These are phyloP conservation scores for Maniola hyperantus DNA, from an alignment of 2,888 invertebrate genomes.

Conservation along the genomic window DNA sequence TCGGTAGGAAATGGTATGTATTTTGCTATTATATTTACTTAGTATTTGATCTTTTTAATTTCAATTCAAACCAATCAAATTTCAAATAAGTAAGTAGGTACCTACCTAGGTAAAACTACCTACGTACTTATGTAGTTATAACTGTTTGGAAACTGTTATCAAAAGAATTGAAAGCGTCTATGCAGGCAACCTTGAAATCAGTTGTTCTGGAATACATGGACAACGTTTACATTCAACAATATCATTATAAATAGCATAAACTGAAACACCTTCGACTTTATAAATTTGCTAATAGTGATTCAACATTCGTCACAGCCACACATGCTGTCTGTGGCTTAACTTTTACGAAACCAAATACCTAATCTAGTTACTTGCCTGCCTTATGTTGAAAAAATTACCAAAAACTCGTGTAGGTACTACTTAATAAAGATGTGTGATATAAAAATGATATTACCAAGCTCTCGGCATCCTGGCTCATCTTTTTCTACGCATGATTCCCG, in stretches of 20 bases:
- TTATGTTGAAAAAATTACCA: neutral
- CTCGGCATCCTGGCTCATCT: conserved; percentile 88
- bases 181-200: conserved; percentile 53
- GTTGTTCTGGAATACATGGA: conserved; percentile 49
- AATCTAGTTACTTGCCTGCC: too few species aligned
- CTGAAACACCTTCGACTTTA: conserved; percentile 47
- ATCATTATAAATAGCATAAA: conserved; percentile 70
- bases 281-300: conserved; percentile 50
- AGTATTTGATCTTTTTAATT: neutral
- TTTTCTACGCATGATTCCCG: conserved; percentile 86
- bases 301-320: conserved; percentile 39
- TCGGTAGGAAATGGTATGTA: neutral
- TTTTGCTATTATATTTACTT: neutral
- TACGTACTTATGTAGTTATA: too few species aligned
- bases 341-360: neutral
- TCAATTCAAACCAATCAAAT: neutral
- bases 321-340: conserved; percentile 8
- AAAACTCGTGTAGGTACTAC: neutral
- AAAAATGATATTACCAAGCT: conserved; percentile 85
- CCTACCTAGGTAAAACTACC: too few species aligned
- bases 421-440: conserved; percentile 43
- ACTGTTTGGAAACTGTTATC: conserved; percentile 1
- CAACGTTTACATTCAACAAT: conserved; percentile 56
- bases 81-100: too few species aligned
- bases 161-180: conserved; percentile 16